A percentile compares a stretch with the other conserved stretches of the same genome.
phyloP scores from a whole-genome alignment of 2,888 invertebrate genomes.

The Ormyrus thymus region DNA sequence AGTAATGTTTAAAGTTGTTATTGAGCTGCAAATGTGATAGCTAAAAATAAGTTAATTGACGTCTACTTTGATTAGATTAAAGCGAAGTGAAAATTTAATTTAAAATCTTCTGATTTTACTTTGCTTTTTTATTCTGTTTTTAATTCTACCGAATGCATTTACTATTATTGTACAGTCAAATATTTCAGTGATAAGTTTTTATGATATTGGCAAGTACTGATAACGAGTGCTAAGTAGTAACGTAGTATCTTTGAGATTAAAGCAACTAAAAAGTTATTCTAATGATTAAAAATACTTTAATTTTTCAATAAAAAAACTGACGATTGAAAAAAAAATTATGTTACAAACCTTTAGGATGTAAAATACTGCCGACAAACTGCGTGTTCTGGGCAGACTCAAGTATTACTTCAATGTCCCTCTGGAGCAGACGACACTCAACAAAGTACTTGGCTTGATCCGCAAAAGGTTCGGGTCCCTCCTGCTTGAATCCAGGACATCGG shows the following conservation, averaged over 20 bases:
- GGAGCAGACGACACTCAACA: conserved; percentile 92
- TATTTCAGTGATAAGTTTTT: too few relatives aligned
- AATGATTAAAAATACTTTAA: too few relatives aligned
- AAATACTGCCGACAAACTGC: conserved; percentile 94
- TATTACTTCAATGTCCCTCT: conserved; percentile 92
- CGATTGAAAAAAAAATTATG: not conserved
- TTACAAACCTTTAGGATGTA: conserved; percentile 86
- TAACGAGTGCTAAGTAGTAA: too few relatives aligned
- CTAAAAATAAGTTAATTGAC: too few relatives aligned
- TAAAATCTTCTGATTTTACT: not conserved
- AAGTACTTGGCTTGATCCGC: conserved; percentile 96
- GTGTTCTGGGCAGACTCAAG: conserved; percentile 95
- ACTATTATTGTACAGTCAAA: not conserved
- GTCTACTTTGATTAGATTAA: too few relatives aligned
- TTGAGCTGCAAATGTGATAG: too few relatives aligned
- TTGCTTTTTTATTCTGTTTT: not conserved
- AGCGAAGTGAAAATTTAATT: too few relatives aligned
- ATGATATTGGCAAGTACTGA: too few relatives aligned
- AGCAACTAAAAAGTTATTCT: too few relatives aligned
- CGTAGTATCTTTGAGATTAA: too few relatives aligned
- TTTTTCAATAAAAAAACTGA: too few relatives aligned
- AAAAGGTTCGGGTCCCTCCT: conserved; percentile 83
- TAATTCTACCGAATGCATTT: conserved; percentile 5
- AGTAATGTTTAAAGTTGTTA: too few relatives aligned
- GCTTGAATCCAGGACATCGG: conserved; percentile 85